Base-by-base conservation (phyloP, 2,888 invertebrate species). In the Diabrotica balteata region DNA sequence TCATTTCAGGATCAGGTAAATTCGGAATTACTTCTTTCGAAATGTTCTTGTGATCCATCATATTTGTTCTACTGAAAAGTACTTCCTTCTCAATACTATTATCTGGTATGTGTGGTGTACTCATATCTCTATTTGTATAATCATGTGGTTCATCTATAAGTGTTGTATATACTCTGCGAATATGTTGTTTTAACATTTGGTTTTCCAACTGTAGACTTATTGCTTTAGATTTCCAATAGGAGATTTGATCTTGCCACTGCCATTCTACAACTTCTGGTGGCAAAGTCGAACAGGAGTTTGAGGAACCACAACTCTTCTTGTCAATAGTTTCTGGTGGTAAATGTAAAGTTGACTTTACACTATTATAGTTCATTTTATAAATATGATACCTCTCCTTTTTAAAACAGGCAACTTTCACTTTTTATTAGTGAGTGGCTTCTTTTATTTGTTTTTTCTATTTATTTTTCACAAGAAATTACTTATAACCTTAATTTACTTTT, bases 151-250 rank as follows among this genome's bases (percentile, higher is more conserved):
- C 74, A 32, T 75, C 76, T 9, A 77, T 66, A 69, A 80, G 77
- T 69, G 76, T 75, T 1, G 78, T 77, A 73, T 83, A 82, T 32
- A 83, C 75, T 69, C 80, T 76, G 69, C 80, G 76, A 54, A 89
- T 84, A 54, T 87, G 86, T 54, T 86, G 84, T 53, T 87, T 86
- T 54, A 90, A 77, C 75, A 88, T 82, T 58, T 81, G 79, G 77
- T 89, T 90, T 80, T 90, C 89, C 72, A 86, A 85, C 77, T 88
- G 86, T 59, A 89, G 81, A 54, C 87, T 86, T 53, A 84, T 82
- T 0, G 88, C 88, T 72, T 85, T 85, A 0, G 89, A 86, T 78
- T 88, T 89, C 90, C 89, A 90, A 77, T 87, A 88, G 1, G 88
- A 87, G 8, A 88, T 73, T 81, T 89, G 86, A 73, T 89, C 88